A percentile compares a stretch with the other conserved stretches of the same genome.
Conservation (phyloP, 2,113 vertebrate genomes). For the Dolichallabes microphthalmus region DNA sequence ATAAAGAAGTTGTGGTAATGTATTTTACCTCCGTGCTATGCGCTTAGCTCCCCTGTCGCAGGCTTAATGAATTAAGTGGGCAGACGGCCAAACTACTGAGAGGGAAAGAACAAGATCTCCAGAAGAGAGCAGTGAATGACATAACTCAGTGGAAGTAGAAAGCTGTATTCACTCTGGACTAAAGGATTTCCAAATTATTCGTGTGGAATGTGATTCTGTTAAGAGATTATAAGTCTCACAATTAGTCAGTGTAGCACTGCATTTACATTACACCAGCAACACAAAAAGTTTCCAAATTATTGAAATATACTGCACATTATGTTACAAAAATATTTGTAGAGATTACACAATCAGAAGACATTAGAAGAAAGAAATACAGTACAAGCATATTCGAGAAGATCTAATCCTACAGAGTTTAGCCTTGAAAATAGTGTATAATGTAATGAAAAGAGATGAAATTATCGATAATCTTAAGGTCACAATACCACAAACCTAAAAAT, state of each 20-base stretch:
- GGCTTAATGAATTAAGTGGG: slow-evolving; percentile 66
- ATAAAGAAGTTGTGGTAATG: slow-evolving; percentile 32
- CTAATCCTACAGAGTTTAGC: background rate
- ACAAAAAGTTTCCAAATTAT: background rate
- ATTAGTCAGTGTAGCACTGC: background rate
- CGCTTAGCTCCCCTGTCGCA: slow-evolving; percentile 26
- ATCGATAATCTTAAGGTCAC: background rate
- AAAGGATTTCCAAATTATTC: slow-evolving; percentile 9
- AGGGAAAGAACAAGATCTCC: slow-evolving; percentile 42
- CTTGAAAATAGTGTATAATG: background rate
- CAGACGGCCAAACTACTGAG: slow-evolving; percentile 44
- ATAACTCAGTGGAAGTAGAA: slow-evolving; percentile 59
- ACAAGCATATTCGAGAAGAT: background rate
- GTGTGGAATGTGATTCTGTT: background rate
- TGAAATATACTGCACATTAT: background rate
- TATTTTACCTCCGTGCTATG: slow-evolving; percentile 23
- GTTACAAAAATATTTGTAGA: background rate
- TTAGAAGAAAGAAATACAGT: background rate
- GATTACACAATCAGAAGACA: background rate
- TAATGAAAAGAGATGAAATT: background rate
- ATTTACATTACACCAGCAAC: background rate
- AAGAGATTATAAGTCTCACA: background rate
- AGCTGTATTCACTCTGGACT: slow-evolving; percentile 46
- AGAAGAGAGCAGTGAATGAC: slow-evolving; percentile 34
- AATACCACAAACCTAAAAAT: background rate